Evolutionary conservation across 2,888 invertebrate genomes (phyloP).

Genomic region (Apotomis betuletana): DNA sequence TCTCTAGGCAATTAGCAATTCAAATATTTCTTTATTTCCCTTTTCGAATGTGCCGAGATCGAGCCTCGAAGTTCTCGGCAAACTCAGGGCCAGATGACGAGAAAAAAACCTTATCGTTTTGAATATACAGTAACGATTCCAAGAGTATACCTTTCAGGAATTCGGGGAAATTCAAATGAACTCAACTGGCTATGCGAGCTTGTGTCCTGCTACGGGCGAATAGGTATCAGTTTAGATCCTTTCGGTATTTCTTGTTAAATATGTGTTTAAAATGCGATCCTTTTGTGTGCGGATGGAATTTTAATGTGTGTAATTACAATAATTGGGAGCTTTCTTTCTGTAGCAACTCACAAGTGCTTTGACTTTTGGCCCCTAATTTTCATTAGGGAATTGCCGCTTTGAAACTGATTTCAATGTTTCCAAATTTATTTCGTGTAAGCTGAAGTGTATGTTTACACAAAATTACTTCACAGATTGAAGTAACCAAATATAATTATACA

Average conservation of each 20-base stretch:
- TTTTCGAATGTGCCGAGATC: constrained; percentile 42
- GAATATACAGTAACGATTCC: background rate
- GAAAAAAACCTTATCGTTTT: background rate
- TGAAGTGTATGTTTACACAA: no score
- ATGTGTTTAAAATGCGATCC: constrained; percentile 18
- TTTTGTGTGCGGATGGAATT: constrained; percentile 26
- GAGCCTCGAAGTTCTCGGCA: constrained; percentile 11
- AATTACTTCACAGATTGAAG: no score
- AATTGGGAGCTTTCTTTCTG: constrained; percentile 22
- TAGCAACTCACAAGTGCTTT: constrained; percentile 1
- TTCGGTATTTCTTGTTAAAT: background rate
- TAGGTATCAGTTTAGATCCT: background rate
- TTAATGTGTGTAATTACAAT: constrained; percentile 36
- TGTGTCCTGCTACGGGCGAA: background rate
- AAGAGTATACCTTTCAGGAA: no score
- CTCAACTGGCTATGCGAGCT: background rate
- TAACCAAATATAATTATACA: no score
- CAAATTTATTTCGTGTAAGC: background rate
- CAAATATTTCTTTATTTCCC: constrained; percentile 57
- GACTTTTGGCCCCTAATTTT: constrained; percentile 4
- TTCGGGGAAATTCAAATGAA: constrained; percentile 9
- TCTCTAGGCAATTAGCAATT: constrained; percentile 62
- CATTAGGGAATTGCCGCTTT: background rate
- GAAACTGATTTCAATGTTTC: background rate
- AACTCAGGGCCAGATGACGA: background rate